Base-by-base conservation (phyloP, 2,113 vertebrate genomes). In the Nerophis ophidion region DNA sequence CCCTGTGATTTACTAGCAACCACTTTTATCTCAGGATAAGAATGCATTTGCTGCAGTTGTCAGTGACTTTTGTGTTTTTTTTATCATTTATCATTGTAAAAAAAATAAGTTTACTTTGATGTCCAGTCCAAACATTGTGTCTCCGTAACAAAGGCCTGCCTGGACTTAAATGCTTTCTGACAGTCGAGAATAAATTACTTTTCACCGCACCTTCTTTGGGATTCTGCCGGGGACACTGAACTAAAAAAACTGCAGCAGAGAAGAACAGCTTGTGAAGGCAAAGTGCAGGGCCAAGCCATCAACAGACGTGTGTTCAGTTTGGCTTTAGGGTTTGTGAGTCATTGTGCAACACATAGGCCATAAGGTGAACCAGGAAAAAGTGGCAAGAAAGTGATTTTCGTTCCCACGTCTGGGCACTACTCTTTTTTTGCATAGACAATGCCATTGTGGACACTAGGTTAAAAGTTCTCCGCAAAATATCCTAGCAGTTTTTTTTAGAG, bases 241-340 rank as follows among this genome's bases (percentile, higher is more conserved):
- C 50, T 36, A 40, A 70, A 40, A 70, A 72, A 67, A 54, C 48
- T 63, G 58, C 59, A 72, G 49, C 1, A 33, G 53, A 61, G 48
- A 68, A 63, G 57, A 46, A 44, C 46, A 44, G 57, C 49, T 38
- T 66, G 65, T 61, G 67, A 76, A 40, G n/a, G 34, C 33, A 71
- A 66, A 63, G 58, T 63, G 53, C 56, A 45, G 45, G 54, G 51
- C 53, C 66, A 8, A 57, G 53, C 38, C 47, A 13, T 44, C 40
- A 44, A 8, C 36, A 33, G 60, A n/a, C 45, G 48, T 7, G 0
- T 17, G 38, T 61, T 65, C 61, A 63, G 59, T 66, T 72, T 46
- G 57, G 53, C 48, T 63, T 70, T 61, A 35, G 33, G 61, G 50
- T 57, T 65, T 73, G 70, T 70, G 80, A 65, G 76, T 80, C 60